Evolutionary conservation across 2,888 invertebrate genomes (phyloP).

Genomic region (Lampropteryx suffumata): DNA sequence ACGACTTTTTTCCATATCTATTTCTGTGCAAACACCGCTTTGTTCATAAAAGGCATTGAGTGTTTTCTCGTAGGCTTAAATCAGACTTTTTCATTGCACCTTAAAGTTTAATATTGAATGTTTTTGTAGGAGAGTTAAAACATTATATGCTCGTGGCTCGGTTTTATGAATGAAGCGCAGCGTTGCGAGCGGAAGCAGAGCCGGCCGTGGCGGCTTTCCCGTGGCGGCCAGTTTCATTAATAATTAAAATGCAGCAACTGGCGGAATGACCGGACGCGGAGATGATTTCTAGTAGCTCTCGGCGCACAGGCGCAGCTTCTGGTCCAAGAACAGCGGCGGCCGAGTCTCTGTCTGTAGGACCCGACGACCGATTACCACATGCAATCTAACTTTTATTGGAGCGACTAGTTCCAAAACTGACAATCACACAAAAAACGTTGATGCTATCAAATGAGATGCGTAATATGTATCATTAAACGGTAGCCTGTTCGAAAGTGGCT

Average conservation of each 20-base stretch:
- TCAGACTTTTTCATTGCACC: slow-evolving; percentile 38
- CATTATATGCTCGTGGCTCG: slow-evolving; percentile 41
- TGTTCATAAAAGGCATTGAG: slow-evolving; percentile 43
- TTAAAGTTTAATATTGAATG: slow-evolving; percentile 53
- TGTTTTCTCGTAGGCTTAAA: slow-evolving; percentile 33
- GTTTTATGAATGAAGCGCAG: slow-evolving; percentile 82
- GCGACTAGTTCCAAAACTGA: slow-evolving; percentile 19
- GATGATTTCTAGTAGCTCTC: slow-evolving; percentile 77
- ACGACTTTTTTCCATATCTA: slow-evolving; percentile 75
- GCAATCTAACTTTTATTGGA: slow-evolving; percentile 27
- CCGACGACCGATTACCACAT: slow-evolving; percentile 25
- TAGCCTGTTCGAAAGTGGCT: slow-evolving; percentile 54
- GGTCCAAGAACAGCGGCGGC: no score
- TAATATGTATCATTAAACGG: slow-evolving; percentile 64
- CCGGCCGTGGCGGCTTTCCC: slow-evolving; percentile 81
- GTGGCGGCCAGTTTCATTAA: slow-evolving; percentile 80
- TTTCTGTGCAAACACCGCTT: slow-evolving; percentile 58
- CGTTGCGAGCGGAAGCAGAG: slow-evolving; percentile 79
- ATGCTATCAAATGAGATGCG: slow-evolving; percentile 39
- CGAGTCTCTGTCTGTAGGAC: slow-evolving; percentile 31
- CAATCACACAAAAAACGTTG: slow-evolving; percentile 29
- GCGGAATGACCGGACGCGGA: slow-evolving; percentile 78
- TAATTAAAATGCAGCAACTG: slow-evolving; percentile 79
- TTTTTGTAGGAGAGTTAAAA: slow-evolving; percentile 40
- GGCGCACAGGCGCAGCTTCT: slow-evolving; percentile 57